Conservation (phyloP, 2,888 invertebrate species). For the Conops quadrifasciatus region DNA sequence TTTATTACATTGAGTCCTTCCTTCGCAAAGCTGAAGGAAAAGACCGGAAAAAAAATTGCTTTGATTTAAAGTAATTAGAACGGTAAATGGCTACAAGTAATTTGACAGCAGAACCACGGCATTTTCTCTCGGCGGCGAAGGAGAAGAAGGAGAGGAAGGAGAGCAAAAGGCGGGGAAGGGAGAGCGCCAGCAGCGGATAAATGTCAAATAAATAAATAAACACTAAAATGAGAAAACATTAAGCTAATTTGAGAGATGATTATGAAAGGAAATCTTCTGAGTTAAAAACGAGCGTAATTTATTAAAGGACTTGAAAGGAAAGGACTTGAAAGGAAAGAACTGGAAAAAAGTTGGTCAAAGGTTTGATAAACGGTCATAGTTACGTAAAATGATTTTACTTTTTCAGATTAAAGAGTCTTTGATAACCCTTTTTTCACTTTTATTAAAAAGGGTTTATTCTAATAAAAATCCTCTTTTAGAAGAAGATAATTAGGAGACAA, state of each 20-base stretch:
- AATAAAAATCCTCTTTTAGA: no score
- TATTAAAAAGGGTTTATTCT: background rate
- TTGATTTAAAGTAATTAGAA: slow-evolving; percentile 59
- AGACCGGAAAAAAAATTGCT: slow-evolving; percentile 35
- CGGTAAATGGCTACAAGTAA: slow-evolving; percentile 61
- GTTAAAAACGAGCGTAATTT: background rate
- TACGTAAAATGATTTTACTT: slow-evolving; percentile 3
- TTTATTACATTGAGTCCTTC: slow-evolving; percentile 43
- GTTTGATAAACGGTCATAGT: no score
- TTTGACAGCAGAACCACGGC: slow-evolving; percentile 37
- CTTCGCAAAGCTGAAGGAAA: background rate
- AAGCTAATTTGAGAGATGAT: no score
- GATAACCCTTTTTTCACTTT: background rate
- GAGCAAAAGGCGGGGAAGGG: background rate
- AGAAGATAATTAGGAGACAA: no score
- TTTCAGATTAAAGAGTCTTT: background rate
- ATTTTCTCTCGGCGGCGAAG: background rate
- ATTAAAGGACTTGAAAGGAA: background rate
- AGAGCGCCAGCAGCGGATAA: background rate
- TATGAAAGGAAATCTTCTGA: background rate
- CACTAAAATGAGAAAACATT: no score
- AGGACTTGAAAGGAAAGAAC: background rate
- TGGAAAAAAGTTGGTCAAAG: no score
- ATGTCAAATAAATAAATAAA: no score
- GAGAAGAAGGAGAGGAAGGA: background rate